Base-by-base conservation (phyloP, 2,113 vertebrate species). In the Nothobranchius furzeri region DNA sequence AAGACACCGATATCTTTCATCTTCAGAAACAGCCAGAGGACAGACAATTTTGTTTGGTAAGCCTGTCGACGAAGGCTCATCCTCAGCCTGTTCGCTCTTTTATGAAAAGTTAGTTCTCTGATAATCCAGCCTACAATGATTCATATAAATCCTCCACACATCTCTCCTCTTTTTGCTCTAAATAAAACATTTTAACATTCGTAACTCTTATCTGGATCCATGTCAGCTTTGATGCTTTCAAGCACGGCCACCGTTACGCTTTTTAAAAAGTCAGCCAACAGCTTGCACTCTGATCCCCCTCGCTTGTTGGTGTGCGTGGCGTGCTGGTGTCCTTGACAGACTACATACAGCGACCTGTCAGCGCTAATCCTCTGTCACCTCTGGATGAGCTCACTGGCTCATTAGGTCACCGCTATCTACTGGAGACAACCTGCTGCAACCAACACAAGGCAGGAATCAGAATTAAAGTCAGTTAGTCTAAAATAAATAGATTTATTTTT, bases 311-410 rank as follows among this genome's bases (percentile, higher is more conserved):
- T 17, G 40, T 64, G 6, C 60, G 54, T 67, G 58, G 58, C 57
- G 12, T 36, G 56, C 51, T 5, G 0, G 17, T 60, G 83, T 70
- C 77, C 73, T 79, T 81, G 67, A 70, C 47, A 45, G 70, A 59
- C 17, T 30, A 45, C 42, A 52, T 63, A 50, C 49, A 64, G 64
- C 63, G 24, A 64, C 46, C 46, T 52, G 60, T 61, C 45, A 9
- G 13, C 0, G 8, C 69, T 76, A 76, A 81, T 85, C 70, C 64
- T 30, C 51, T 20, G 64, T 70, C 68, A 64, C 57, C 65, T 60
- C 15, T 65, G 58, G 45, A 50, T 37, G 43, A 72, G 60, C 43
- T 55, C 20, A 13, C 53, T 1, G 0, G n/a, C 36, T 62, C 35
- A 63, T 68, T 36, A 59, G 58, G 17, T 56, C 24, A 0, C 49